Evolutionary conservation across 2,113 vertebrate genomes (phyloP).

Genomic region (Sialia sialis): DNA sequence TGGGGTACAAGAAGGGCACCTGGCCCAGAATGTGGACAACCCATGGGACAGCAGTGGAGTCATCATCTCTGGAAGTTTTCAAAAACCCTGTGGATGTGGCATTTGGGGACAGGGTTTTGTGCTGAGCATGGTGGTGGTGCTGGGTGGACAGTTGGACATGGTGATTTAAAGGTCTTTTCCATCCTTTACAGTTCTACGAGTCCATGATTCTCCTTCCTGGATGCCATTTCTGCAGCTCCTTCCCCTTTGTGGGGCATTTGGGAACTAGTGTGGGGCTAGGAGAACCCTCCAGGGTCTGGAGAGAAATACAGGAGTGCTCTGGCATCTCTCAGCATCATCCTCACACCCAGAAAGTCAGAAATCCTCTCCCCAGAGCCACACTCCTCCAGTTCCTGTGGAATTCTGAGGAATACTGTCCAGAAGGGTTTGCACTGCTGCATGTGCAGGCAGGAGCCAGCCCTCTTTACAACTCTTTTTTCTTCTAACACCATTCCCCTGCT

Average conservation of each 20-base stretch:
- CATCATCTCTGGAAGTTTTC: not conserved
- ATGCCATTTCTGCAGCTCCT: not conserved
- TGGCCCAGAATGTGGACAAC: not conserved
- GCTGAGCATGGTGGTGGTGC: not conserved
- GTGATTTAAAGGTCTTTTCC: not conserved
- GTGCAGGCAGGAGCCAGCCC: not conserved
- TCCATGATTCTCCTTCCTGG: not conserved
- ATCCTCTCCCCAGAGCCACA: not conserved
- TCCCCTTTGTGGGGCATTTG: not conserved
- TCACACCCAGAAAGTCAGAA: not conserved
- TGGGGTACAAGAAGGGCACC: not conserved
- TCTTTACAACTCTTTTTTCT: not conserved
- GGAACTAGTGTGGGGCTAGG: not conserved
- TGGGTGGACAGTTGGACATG: not conserved
- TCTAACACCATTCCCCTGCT: accelerated
- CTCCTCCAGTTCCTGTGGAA: not conserved
- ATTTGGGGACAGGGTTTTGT: not conserved
- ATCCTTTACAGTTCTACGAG: not conserved
- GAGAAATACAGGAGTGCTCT: not conserved
- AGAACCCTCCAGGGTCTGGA: not conserved
- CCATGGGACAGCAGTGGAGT: not conserved
- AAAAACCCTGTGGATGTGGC: not conserved
- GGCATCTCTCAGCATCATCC: not conserved
- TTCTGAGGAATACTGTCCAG: not conserved
- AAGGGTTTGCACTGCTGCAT: not conserved